These are phyloP conservation scores for Brachionus manjavacas DNA, from an alignment of 1,140 invertebrate species.

Conservation along the genomic window DNA sequence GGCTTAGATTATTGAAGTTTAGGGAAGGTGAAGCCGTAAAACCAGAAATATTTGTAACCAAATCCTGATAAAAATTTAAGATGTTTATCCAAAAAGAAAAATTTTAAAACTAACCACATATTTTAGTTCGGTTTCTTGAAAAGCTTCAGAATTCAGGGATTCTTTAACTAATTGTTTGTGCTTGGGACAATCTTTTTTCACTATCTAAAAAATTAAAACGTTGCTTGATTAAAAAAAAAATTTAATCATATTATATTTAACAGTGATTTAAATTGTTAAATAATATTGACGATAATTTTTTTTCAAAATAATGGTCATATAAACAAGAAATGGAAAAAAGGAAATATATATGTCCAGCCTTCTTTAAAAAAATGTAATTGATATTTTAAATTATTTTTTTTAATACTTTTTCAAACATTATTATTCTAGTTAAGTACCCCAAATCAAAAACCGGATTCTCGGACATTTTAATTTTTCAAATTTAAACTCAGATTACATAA, in stretches of 20 bases:
- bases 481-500: too few species aligned
- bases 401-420: too few species aligned
- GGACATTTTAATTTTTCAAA: too few species aligned
- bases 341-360: too few species aligned
- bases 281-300: too few species aligned
- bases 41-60: conserved; percentile 3
- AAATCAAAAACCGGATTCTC: too few species aligned
- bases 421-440: too few species aligned
- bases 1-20: not conserved
- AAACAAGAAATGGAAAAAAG: too few species aligned
- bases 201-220: not conserved
- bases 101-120: not conserved
- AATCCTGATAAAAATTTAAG: not conserved
- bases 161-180: not conserved
- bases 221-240: not conserved
- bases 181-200: not conserved
- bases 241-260: not conserved
- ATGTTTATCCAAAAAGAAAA: not conserved
- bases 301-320: too few species aligned
- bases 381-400: too few species aligned
- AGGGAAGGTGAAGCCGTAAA: not conserved
- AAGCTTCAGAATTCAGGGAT: not conserved
- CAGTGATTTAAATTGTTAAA: too few species aligned
- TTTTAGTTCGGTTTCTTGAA: not conserved
- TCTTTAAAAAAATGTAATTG: too few species aligned